Conservation (phyloP, 2,888 invertebrate species). For the Drosophila yooni region DNA sequence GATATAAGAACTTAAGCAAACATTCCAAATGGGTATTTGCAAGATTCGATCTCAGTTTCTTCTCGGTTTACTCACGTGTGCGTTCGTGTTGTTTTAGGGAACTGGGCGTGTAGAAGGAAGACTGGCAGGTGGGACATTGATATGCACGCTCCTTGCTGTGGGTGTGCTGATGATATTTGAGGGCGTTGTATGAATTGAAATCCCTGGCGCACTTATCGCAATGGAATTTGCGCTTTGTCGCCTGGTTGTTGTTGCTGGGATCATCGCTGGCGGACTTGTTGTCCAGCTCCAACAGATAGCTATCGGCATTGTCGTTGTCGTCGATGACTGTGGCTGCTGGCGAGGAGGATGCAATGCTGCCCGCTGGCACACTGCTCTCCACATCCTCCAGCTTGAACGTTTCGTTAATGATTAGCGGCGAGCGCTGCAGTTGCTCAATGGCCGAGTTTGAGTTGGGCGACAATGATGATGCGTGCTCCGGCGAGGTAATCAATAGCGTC, state of each 20-base stretch:
- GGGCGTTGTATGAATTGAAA: slow-evolving; percentile 93
- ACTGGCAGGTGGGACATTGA: slow-evolving; percentile 92
- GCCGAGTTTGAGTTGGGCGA: slow-evolving; percentile 40
- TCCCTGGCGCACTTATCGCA: slow-evolving; percentile 88
- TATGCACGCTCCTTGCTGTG: slow-evolving; percentile 92
- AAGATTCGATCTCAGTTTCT: neutral
- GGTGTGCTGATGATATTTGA: slow-evolving; percentile 92
- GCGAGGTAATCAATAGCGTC: slow-evolving; percentile 19
- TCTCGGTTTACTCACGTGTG: slow-evolving; percentile 85
- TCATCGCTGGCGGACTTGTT: slow-evolving; percentile 21
- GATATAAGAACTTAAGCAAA: neutral
- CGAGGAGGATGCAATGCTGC: slow-evolving; percentile 22
- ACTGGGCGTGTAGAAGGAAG: slow-evolving; percentile 92
- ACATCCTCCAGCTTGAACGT: slow-evolving; percentile 62
- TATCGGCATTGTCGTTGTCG: slow-evolving; percentile 25
- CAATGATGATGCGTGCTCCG: slow-evolving; percentile 26
- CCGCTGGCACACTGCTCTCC: slow-evolving; percentile 16
- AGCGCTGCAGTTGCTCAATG: slow-evolving; percentile 62
- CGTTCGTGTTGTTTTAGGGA: slow-evolving; percentile 93
- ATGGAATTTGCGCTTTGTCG: slow-evolving; percentile 54
- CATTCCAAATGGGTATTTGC: neutral
- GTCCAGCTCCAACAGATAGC: slow-evolving; percentile 23
- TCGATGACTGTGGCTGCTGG: slow-evolving; percentile 25
- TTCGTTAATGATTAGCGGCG: slow-evolving; percentile 55
- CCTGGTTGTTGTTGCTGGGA: neutral